Percentiles rank a stretch among this genome's conserved stretches.
phyloP scores from a whole-genome alignment of 2,888 invertebrate genomes.

The Noctua comes region DNA sequence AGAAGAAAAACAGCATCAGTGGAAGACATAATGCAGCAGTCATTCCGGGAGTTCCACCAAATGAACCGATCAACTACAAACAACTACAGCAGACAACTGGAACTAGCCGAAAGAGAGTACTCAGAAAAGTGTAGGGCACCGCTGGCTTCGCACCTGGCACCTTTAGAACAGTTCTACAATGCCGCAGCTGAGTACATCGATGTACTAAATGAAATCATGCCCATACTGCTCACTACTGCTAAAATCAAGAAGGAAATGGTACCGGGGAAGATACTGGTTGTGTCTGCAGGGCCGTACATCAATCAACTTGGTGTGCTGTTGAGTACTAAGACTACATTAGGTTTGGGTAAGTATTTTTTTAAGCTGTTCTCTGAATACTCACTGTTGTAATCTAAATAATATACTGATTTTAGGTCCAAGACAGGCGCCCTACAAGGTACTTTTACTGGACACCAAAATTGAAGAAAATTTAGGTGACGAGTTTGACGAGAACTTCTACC shows the following conservation, averaged over 20 bases:
- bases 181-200: constrained; percentile 91
- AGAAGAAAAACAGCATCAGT: constrained; percentile 96
- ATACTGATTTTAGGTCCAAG: constrained; percentile 78
- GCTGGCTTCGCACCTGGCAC: constrained; percentile 91
- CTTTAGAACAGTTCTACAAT: constrained; percentile 92
- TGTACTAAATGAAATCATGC: constrained; percentile 89
- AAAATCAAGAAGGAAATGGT: constrained; percentile 91
- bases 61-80: constrained; percentile 89
- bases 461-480: constrained; percentile 79
- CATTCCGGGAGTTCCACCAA: constrained; percentile 92
- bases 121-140: constrained; percentile 87
- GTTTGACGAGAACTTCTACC: constrained; percentile 92
- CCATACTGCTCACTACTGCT: constrained; percentile 87
- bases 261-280: constrained; percentile 93
- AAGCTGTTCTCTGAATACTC: not conserved
- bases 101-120: constrained; percentile 91
- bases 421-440: constrained; percentile 91
- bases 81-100: constrained; percentile 91
- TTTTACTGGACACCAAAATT: constrained; percentile 90
- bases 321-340: constrained; percentile 72
- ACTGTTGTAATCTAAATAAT: not conserved
- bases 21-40: constrained; percentile 98
- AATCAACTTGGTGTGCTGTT: constrained; percentile 93
- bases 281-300: constrained; percentile 92
- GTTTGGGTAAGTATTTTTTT: not conserved